Percentiles rank a stretch among this genome's conserved stretches.
Evolutionary conservation across 2,113 vertebrate genomes (phyloP).

Genomic region (Dromas ardeola): DNA sequence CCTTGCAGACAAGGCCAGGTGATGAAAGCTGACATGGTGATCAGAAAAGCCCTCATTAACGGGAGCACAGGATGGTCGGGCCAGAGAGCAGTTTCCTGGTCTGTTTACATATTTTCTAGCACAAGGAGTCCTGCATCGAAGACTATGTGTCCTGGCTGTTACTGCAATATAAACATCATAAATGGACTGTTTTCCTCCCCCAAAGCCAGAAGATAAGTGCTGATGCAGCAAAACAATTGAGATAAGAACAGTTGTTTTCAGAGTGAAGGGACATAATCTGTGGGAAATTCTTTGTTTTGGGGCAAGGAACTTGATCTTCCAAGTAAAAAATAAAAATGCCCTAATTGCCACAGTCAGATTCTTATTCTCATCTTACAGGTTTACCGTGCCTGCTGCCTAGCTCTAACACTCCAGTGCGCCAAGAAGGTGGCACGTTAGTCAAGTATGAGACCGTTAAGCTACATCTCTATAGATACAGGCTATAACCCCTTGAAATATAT

Average conservation of each 20-base stretch:
- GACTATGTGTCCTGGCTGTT: neutral
- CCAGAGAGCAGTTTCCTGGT: neutral
- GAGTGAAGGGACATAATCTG: neutral
- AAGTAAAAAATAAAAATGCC: neutral
- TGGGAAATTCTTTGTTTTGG: neutral
- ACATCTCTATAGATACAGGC: neutral
- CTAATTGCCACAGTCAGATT: neutral
- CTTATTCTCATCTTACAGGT: neutral
- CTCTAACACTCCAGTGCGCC: neutral
- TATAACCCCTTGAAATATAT: slow-evolving; percentile 18
- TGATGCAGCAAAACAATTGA: neutral
- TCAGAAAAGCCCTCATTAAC: neutral
- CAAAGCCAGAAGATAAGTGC: neutral
- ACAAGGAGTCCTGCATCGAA: neutral
- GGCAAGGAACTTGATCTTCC: neutral
- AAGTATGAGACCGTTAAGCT: neutral
- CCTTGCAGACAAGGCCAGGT: neutral
- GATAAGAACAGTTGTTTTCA: neutral
- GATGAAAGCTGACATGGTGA: neutral
- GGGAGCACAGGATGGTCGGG: fast-evolving
- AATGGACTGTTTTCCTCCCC: neutral
- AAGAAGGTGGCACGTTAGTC: neutral
- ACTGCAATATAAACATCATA: neutral
- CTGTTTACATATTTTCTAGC: neutral
- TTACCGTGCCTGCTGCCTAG: neutral